Evolutionary conservation across 2,888 invertebrate genomes (phyloP), one percentile per base, ranked within the genome.

Genomic region (Lacanobia wlatinum): DNA sequence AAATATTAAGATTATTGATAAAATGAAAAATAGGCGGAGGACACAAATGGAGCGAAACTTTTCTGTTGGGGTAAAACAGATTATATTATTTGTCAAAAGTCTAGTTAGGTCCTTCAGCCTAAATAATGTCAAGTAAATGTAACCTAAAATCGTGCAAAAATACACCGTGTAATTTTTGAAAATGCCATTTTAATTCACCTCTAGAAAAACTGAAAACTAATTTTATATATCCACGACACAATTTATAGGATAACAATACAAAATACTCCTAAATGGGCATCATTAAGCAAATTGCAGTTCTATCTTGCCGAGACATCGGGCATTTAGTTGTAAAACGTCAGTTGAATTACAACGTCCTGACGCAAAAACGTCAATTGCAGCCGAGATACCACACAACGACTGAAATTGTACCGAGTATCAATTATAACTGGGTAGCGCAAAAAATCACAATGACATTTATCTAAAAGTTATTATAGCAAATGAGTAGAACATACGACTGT

Each of bases 381-480:
- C 38, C 56, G 59, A 65, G 56, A 66, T 76, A 71, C 59, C n/a
- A 62, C 43, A 62, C 21, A 59, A 59, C 28, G 53, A 55, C 78
- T 73, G 60, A 72, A 84, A 84, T 77, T 69, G 70, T 76, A 82
- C 72, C 64, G 8, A 71, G 80, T 60, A 71, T 70, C 71, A 82
- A 76, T 84, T 79, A 82, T 76, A 73, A 84, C 50, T n/a, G 34
- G 21, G 28, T 6, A 78, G 21, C 43, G 62, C 74, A 84, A 83
- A 83, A 80, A 80, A 75, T 52, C 56, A 83, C 76, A 81, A 80
- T 79, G 79, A 76, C 78, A 80, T 77, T 82, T 85, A 85, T 84
- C 79, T 74, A 73, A 82, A 82, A 77, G 77, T 85, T 73, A 84
- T 82, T 85, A 81, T 43, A 61, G 50, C 59, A 75, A 78, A 81